Evolutionary conservation across 2,797 vertebrate genomes (phyloP), one percentile per base, ranked within the genome.

Genomic region (Sebastes itinus): DNA sequence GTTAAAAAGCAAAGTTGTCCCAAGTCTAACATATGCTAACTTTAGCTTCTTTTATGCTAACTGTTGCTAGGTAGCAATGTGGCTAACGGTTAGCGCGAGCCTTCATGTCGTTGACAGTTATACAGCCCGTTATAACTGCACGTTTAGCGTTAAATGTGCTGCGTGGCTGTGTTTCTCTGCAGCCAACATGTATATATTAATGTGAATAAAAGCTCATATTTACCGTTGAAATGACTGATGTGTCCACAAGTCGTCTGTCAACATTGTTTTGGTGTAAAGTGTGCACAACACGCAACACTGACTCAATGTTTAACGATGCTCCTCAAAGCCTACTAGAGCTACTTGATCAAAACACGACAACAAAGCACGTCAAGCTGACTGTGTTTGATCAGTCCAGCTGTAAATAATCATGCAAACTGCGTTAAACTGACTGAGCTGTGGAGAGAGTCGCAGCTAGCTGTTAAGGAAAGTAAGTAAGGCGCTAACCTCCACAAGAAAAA

Each of bases 401-500:
- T n/a, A 49, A 71, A 73, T 27, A 55, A 42, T 28, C 68, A 81
- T 11, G 70, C 77, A 67, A 82, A 77, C 75, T 75, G 80, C 78
- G 66, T 70, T 59, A 63, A 68, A 77, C 66, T 78, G 87, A 35
- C 62, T 16, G 38, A 70, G 83, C 89, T 78, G 72, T 28, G 77
- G 35, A 56, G 80, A 86, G 80, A 86, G 61, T 77, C 82, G 69
- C 89, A 85, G 86, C 92, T 92, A 82, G 83, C 88, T 90, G 88
- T 92, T 89, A 87, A 77, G 80, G 78, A 92, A 95, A 95, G 93
- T 92, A 93, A 38, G 35, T 38, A 38, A 38, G 88, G 92, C 87
- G 93, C 94, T 95, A 93, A 95, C 95, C 94, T 42, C 94, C 89
- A 38, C 87, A 93, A 93, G 94, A 94, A 96, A 95, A 96, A 95